Conservation (phyloP, 2,113 vertebrate species). For the Myodes glareolus region DNA sequence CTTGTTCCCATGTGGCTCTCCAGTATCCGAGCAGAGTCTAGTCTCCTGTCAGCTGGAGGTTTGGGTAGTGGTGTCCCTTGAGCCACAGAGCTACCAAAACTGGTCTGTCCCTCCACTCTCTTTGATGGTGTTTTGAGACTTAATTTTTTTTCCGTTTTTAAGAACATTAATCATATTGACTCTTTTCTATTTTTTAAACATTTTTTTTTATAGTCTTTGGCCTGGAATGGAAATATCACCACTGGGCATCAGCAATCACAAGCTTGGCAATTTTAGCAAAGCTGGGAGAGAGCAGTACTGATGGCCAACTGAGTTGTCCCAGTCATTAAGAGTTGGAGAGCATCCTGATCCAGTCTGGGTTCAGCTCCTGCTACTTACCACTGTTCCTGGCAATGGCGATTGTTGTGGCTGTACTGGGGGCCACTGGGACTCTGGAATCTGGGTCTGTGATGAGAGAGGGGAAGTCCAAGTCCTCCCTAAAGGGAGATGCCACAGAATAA, state of each 20-base stretch:
- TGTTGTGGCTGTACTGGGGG: conserved; percentile 36
- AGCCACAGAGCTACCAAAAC: conserved; percentile 54
- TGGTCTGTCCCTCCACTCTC: conserved; percentile 46
- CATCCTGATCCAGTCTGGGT: conserved; percentile 55
- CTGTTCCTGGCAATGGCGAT: conserved; percentile 70
- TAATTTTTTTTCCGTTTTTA: conserved; percentile 53
- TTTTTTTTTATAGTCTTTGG: conserved; percentile 74
- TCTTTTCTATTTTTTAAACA: conserved; percentile 67
- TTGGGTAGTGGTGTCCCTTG: not conserved
- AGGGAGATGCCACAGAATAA: conserved; percentile 39
- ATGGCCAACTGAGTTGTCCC: conserved; percentile 63
- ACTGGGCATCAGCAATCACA: conserved; percentile 74
- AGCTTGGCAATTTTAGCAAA: conserved; percentile 68
- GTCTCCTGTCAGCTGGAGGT: conserved; percentile 20
- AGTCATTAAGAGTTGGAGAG: conserved; percentile 58
- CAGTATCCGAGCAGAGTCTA: conserved; percentile 20
- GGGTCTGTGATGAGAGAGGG: conserved; percentile 7
- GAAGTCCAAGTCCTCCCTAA: conserved; percentile 5
- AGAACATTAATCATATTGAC: conserved; percentile 75
- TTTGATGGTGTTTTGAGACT: conserved; percentile 69
- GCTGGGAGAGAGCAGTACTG: conserved; percentile 69
- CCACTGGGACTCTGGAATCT: conserved; percentile 64
- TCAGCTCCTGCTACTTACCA: conserved; percentile 51
- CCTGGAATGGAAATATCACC: conserved; percentile 74
- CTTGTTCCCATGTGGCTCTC: not conserved